These are phyloP conservation scores for Galbula dea DNA, from an alignment of 2,113 vertebrate species.

Conservation along the genomic window DNA sequence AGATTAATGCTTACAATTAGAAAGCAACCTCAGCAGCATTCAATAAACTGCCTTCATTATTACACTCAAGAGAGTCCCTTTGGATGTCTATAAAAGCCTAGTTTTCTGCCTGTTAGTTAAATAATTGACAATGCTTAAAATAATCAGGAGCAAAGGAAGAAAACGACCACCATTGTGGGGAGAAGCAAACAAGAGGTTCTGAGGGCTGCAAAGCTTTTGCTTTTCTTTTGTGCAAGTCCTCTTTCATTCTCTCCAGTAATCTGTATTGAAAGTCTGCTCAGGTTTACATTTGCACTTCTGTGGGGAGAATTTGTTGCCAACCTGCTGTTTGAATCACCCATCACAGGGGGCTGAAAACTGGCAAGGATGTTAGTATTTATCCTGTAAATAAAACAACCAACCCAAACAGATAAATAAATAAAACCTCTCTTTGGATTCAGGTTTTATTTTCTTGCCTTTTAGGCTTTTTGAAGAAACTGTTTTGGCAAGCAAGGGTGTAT, in stretches of 20 bases:
- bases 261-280: conserved; percentile 26
- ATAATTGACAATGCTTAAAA: conserved; percentile 80
- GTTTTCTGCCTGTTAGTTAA: conserved; percentile 83
- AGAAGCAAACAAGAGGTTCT: conserved; percentile 61
- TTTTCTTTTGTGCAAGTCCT: background rate
- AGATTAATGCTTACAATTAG: conserved; percentile 83
- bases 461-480: conserved; percentile 28
- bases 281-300: conserved; percentile 39
- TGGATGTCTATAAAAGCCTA: conserved; percentile 79
- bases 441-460: conserved; percentile 44
- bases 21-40: conserved; percentile 80
- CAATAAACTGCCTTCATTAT: conserved; percentile 81
- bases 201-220: background rate
- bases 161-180: conserved; percentile 56
- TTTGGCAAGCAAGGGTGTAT: conserved; percentile 9
- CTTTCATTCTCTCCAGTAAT: conserved; percentile 19
- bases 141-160: conserved; percentile 75
- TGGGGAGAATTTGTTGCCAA: conserved; percentile 33
- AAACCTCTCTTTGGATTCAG: conserved; percentile 41
- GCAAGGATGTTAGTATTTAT: conserved; percentile 35
- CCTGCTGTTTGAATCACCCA: conserved; percentile 36
- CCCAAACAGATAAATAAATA: conserved; percentile 57
- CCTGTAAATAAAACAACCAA: conserved; percentile 12
- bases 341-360: conserved; percentile 14
- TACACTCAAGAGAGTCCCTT: conserved; percentile 81